Base-by-base conservation (phyloP, 2,888 invertebrate genomes). In the Drosophila seclusa region DNA sequence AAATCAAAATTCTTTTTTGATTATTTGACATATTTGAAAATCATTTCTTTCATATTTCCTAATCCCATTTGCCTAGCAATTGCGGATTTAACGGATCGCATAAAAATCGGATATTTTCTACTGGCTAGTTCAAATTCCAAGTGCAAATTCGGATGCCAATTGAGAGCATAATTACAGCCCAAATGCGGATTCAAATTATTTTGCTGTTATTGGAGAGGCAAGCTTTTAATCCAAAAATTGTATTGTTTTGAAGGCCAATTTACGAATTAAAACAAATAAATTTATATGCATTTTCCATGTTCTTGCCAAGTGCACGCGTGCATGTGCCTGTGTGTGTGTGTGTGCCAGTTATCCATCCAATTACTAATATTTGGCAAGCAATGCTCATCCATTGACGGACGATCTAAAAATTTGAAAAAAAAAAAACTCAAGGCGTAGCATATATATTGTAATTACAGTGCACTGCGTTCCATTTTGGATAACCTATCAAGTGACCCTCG, bases 221-320 rank as follows among this genome's bases (percentile, higher is more conserved):
- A 31, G 40, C 27, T 13, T 34, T 18, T 32, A 24, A 49, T 24
- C 21, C 16, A 36, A 32, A 31, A n/a, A 21, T n/a, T 0, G n/a
- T 21, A 1, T 6, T 21, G 21, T 32, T 38, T 59, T 27, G 32
- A 50, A 18, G 34, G 29, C 31, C 32, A 71, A 65, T 61, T 61
- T 42, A 11, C 45, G 49, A 65, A 76, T 71, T 62, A 65, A 62
- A 57, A 18, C 49, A 49, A 24, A 61, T 34, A 58, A 29, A 64
- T 48, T 59, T 61, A 42, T 49, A 11, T 34, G 45, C n/a, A 57
- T n/a, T n/a, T 48, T 2, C 13, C 11, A 31, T 49, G 62, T 18
- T 32, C 34, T 60, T 50, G 29, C 5, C 16, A 49, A 8, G 27
- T 49, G 7, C 27, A 8, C 24, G 27, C 8, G 8, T 27, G 27